Conservation (phyloP, 2,113 vertebrate genomes). For the Gambusia affinis region DNA sequence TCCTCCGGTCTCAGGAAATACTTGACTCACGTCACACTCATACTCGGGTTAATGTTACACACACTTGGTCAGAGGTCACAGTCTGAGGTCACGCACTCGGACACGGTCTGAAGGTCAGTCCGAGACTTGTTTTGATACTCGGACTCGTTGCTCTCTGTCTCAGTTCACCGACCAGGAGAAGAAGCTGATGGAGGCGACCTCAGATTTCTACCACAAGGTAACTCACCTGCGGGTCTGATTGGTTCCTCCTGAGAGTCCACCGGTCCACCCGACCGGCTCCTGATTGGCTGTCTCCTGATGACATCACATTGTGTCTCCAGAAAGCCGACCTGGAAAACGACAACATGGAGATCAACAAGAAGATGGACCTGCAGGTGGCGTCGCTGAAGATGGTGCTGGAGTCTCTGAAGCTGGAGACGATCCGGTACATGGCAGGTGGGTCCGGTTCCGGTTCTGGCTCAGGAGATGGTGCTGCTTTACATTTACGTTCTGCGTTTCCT, state of each 20-base stretch:
- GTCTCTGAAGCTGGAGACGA: constrained; percentile 92
- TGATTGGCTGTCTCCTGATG: constrained; percentile 5
- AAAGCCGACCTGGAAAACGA: constrained; percentile 86
- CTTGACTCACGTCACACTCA: too few species aligned
- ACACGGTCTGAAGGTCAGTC: neutral
- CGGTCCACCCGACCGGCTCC: neutral
- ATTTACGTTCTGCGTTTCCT: neutral
- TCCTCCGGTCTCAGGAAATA: too few species aligned
- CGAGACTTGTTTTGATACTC: too few species aligned
- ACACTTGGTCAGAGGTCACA: too few species aligned
- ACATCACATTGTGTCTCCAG: constrained; percentile 62
- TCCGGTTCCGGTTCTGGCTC: neutral
- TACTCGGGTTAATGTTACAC: too few species aligned
- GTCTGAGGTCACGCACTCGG: too few species aligned
- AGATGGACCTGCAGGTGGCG: constrained; percentile 95
- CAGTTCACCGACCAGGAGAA: constrained; percentile 96
- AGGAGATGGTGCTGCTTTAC: neutral
- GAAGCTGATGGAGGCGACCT: constrained; percentile 90
- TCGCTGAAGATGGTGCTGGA: constrained; percentile 95
- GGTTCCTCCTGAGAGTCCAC: too few species aligned
- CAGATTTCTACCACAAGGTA: constrained; percentile 91
- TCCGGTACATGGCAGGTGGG: constrained; percentile 79
- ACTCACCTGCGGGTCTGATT: constrained; percentile 3
- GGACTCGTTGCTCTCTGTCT: neutral
- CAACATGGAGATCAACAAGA: constrained; percentile 91